phyloP scores from a whole-genome alignment of 2,113 vertebrate species.

The Passerina amoena region DNA sequence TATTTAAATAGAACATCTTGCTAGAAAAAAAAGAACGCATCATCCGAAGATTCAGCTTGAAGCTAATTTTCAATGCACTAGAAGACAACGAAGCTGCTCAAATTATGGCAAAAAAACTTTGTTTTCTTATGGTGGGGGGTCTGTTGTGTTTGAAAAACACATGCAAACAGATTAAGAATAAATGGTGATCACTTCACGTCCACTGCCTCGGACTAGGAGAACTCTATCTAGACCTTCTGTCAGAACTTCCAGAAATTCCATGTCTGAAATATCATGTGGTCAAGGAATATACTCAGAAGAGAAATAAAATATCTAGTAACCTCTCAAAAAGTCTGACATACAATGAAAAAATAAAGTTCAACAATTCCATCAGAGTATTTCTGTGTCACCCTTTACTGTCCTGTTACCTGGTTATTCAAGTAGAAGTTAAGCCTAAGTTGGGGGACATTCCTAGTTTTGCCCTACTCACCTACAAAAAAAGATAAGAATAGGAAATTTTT shows the following conservation, averaged over 20 bases:
- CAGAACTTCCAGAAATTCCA: conserved; percentile 96
- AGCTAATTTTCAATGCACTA: background rate
- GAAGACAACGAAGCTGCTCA: background rate
- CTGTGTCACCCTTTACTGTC: background rate
- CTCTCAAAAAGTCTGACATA: background rate
- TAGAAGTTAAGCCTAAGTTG: background rate
- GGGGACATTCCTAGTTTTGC: background rate
- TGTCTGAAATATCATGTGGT: conserved; percentile 79
- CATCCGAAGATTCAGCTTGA: background rate
- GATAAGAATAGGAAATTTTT: background rate
- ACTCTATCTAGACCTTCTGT: conserved; percentile 92
- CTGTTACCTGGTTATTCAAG: background rate
- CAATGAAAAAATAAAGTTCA: background rate
- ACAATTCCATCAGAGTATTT: background rate
- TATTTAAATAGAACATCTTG: background rate
- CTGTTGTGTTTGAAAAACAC: background rate
- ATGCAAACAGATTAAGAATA: conserved; percentile 81
- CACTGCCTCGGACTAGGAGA: conserved; percentile 90
- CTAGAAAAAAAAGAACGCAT: background rate
- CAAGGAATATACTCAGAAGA: conserved; percentile 60
- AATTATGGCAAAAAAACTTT: background rate
- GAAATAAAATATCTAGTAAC: background rate
- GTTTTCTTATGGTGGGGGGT: background rate
- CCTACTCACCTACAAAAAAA: background rate
- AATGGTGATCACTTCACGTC: conserved; percentile 96